Base-by-base conservation (phyloP, 2,888 invertebrate genomes). In the Elmis aenea region DNA sequence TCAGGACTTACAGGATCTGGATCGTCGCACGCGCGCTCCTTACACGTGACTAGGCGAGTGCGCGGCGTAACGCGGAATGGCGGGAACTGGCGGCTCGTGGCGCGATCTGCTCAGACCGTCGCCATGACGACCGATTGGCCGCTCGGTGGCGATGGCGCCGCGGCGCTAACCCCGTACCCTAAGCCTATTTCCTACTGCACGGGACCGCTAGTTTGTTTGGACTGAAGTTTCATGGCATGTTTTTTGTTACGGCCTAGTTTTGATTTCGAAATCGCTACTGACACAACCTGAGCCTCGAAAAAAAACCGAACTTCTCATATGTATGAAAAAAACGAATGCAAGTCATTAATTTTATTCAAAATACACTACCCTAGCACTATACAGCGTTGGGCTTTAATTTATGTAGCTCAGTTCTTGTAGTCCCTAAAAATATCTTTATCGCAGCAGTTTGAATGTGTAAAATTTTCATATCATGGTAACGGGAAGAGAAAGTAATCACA, bases 41-140 rank as follows among this genome's bases (percentile, higher is more conserved):
- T 59, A 54, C 62, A 61, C 61, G 60, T 59, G 61, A 61, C 58
- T 55, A 57, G 68, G 67, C 68, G 65, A 64, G 58, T 62, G 61
- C 68, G 68, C 67, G 65, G 58, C 64, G 63, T 62, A 49, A 60
- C 61, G 61, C 64, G 60, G 61, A 62, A 61, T 64, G 65, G 65
- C 64, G 65, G 65, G 64, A 65, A 65, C 58, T 50, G 50, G 46
- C 50, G 48, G 52, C 50, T 50, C 52, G 53, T 40, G 46, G 51
- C 50, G 51, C 54, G 55, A 56, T 55, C 54, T 51, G 57, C 59
- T 57, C 61, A 59, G 55, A 57, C 62, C 63, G 65, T 66, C 62
- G 55, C 59, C 61, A 65, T 67, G 66, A 59, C 61, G 55, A 67
- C 64, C 59, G 58, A 60, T 58, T 59, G 57, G 61, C 59, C 62